Conservation (phyloP, 1,140 invertebrate species). For the Diorhabda carinulata region DNA sequence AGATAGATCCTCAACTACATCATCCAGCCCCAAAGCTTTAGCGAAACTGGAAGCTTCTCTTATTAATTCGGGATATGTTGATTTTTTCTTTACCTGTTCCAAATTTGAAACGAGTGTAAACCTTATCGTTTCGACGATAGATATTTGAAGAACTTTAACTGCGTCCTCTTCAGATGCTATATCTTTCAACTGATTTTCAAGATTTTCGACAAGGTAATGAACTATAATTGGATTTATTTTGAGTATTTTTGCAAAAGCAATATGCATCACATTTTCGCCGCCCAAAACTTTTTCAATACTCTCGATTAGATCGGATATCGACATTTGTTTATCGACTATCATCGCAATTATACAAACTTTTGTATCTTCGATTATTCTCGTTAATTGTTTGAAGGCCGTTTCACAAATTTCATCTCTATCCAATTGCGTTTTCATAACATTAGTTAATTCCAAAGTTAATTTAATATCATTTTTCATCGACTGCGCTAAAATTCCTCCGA, state of each 20-base stretch:
- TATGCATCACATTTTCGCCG: conserved; percentile 26
- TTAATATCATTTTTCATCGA: conserved; percentile 32
- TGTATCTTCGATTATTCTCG: conserved; percentile 37
- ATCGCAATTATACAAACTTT: conserved; percentile 37
- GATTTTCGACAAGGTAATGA: conserved; percentile 34
- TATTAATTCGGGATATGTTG: conserved; percentile 45
- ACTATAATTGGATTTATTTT: conserved; percentile 43
- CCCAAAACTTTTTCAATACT: conserved; percentile 32
- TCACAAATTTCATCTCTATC: conserved; percentile 40
- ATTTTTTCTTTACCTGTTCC: conserved; percentile 20
- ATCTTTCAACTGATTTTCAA: conserved; percentile 30
- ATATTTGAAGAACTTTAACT: conserved; percentile 34
- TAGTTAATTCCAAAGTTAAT: conserved; percentile 34
- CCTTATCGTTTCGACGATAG: conserved; percentile 37
- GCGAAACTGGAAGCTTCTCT: conserved; percentile 68
- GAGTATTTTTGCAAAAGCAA: conserved; percentile 42
- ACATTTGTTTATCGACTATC: conserved; percentile 21
- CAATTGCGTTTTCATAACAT: conserved; percentile 37
- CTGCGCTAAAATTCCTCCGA: conserved; percentile 38
- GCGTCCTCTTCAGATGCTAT: conserved; percentile 39
- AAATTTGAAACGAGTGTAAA: conserved; percentile 27
- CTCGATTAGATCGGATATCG: conserved; percentile 30
- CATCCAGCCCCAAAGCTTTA: conserved; percentile 63
- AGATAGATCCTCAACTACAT: conserved; percentile 51
- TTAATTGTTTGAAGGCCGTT: conserved; percentile 38